These are phyloP conservation scores for Lordiphosa collinella DNA, from an alignment of 1,140 invertebrate species.

Conservation along the genomic window DNA sequence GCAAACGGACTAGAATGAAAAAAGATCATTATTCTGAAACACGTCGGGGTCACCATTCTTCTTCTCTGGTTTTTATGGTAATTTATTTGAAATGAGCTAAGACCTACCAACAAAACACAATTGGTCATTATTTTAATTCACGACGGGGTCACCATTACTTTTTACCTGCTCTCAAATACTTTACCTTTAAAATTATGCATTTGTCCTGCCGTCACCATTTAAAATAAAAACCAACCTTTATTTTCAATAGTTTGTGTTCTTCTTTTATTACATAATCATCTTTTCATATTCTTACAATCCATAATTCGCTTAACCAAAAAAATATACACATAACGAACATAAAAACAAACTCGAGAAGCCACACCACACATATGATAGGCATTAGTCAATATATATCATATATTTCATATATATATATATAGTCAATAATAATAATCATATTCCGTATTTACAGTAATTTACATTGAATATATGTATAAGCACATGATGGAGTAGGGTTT, in stretches of 20 bases:
- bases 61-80: no score
- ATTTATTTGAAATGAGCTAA: no score
- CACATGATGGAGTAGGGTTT: slow-evolving; percentile 41
- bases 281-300: slow-evolving; percentile 47
- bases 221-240: slow-evolving; percentile 29
- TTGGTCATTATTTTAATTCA: no score
- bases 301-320: slow-evolving; percentile 23
- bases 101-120: no score
- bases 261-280: slow-evolving; percentile 7
- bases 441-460: slow-evolving; percentile 67
- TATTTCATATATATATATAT: slow-evolving; percentile 31
- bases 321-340: slow-evolving; percentile 36
- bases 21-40: no score
- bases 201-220: not conserved
- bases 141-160: no score
- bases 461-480: slow-evolving; percentile 56
- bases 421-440: slow-evolving; percentile 37
- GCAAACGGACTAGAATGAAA: no score
- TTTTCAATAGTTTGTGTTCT: slow-evolving; percentile 40
- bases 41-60: no score
- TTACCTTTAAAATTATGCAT: no score
- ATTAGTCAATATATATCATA: slow-evolving; percentile 29
- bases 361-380: slow-evolving; percentile 34
- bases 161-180: no score
- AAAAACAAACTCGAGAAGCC: slow-evolving; percentile 54